phyloP scores from a whole-genome alignment of 2,797 vertebrate species.

The Anguilla megastoma region DNA sequence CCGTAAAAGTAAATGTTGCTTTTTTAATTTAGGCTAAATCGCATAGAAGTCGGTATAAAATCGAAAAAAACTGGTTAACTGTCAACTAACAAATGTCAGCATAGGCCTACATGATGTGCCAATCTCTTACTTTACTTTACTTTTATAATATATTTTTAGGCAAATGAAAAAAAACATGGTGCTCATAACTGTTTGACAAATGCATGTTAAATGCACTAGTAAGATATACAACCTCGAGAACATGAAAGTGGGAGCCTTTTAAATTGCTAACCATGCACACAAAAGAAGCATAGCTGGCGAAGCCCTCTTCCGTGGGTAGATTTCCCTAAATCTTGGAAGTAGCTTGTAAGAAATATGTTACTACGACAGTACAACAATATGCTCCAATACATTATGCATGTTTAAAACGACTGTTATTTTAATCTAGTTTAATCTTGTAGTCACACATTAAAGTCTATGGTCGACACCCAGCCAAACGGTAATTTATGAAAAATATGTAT shows the following conservation, averaged over 20 bases:
- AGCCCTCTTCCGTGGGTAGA: conserved; percentile 45
- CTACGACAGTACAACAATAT: background rate
- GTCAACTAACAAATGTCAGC: background rate
- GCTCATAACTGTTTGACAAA: background rate
- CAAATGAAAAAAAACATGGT: background rate
- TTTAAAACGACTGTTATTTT: background rate
- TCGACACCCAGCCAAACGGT: background rate
- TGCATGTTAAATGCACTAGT: background rate
- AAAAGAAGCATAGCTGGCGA: conserved; percentile 52
- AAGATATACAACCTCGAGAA: background rate
- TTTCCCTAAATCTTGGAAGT: conserved; percentile 25
- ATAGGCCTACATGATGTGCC: background rate
- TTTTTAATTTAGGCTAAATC: background rate
- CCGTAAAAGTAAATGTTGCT: background rate
- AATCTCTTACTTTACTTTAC: background rate
- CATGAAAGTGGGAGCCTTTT: conserved; percentile 33
- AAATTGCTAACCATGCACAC: conserved; percentile 35
- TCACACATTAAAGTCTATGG: background rate
- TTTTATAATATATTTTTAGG: background rate
- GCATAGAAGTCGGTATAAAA: background rate
- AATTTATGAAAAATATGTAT: background rate
- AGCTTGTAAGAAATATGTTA: conserved; percentile 23
- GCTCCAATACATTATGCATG: conserved; percentile 40
- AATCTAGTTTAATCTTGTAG: background rate
- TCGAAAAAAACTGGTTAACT: background rate